Percentiles rank a stretch among this genome's conserved stretches.
These are phyloP conservation scores for Toxotes chatareus DNA, from an alignment of 2,113 vertebrate genomes.

Conservation along the genomic window DNA sequence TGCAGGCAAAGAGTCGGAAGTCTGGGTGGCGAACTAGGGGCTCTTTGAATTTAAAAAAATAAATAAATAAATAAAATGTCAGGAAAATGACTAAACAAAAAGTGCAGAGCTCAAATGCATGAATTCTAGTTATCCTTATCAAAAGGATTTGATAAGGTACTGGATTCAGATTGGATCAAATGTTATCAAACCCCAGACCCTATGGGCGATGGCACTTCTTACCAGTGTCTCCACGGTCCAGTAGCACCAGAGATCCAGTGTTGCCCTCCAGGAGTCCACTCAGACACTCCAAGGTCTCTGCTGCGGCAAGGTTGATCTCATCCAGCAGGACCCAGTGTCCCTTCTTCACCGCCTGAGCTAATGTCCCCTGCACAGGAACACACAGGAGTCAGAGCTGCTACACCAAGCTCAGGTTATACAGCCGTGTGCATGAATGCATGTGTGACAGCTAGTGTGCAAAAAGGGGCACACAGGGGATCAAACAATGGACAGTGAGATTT, in stretches of 20 bases:
- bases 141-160: not conserved
- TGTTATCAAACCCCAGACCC: not conserved
- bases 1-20: slow-evolving; percentile 96
- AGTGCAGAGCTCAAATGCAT: not conserved
- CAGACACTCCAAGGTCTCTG: slow-evolving; percentile 96
- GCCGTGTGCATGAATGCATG: not conserved
- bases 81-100: not conserved
- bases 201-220: slow-evolving; percentile 21
- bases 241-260: slow-evolving; percentile 90
- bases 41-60: slow-evolving; percentile 80
- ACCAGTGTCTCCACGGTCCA: slow-evolving; percentile 98
- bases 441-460: not conserved
- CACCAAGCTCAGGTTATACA: not conserved
- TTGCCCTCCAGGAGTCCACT: slow-evolving; percentile 95
- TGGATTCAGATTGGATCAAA: not conserved
- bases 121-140: not conserved
- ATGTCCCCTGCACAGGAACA: slow-evolving; percentile 86
- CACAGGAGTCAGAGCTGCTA: slow-evolving; percentile 14
- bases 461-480: too few species aligned
- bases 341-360: slow-evolving; percentile 95
- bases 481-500: not conserved
- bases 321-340: slow-evolving; percentile 98
- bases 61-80: not conserved
- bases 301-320: slow-evolving; percentile 96
- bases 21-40: slow-evolving; percentile 92